Evolutionary conservation across 2,888 invertebrate genomes (phyloP).

Genomic region (Acanthosepion pharaonis): DNA sequence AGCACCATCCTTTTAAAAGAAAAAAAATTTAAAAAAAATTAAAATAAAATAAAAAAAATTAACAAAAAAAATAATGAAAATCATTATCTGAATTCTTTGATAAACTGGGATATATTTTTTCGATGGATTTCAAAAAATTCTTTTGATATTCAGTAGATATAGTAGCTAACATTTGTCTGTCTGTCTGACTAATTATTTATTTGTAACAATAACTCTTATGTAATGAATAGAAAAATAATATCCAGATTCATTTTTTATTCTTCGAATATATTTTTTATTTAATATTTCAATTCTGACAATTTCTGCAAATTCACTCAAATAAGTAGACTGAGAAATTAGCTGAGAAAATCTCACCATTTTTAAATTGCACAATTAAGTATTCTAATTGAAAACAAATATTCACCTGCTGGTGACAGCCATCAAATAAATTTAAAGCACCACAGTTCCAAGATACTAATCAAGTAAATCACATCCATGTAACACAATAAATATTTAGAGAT

Average conservation of each 20-base stretch:
- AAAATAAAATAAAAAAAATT: not conserved
- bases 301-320: conserved; percentile 33
- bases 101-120: conserved; percentile 33
- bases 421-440: conserved; percentile 3
- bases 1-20: conserved; percentile 18
- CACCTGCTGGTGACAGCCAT: conserved; percentile 17
- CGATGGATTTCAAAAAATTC: conserved; percentile 1
- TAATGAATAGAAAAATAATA: conserved; percentile 21
- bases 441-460: not conserved
- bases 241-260: conserved; percentile 22
- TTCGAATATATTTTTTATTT: conserved; percentile 33
- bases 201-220: conserved; percentile 33
- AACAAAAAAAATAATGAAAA: not conserved
- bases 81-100: conserved; percentile 23
- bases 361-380: not conserved
- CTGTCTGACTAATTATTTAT: conserved; percentile 21
- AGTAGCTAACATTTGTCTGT: not conserved
- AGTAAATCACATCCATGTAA: no score
- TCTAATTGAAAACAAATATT: not conserved
- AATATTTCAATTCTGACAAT: conserved; percentile 23
- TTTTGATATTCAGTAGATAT: conserved; percentile 33
- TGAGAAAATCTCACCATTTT: not conserved
- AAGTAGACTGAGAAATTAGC: not conserved
- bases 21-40: not conserved
- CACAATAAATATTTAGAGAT: no score